These are phyloP conservation scores for Leptura quadrifasciata DNA, from an alignment of 2,888 invertebrate genomes.

Conservation along the genomic window DNA sequence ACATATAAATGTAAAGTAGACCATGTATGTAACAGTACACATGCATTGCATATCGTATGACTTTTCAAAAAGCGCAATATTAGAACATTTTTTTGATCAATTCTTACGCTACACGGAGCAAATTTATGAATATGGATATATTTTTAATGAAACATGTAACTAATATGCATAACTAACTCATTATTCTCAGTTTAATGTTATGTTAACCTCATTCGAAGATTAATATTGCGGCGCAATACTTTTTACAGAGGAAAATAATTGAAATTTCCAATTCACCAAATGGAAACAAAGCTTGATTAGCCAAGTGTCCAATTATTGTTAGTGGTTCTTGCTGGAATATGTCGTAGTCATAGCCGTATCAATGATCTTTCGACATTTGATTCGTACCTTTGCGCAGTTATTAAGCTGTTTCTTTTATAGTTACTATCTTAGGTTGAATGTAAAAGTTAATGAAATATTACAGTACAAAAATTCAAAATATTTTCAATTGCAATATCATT, in stretches of 20 bases:
- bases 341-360: not conserved
- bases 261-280: not conserved
- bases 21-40: not conserved
- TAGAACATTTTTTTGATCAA: not conserved
- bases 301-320: not conserved
- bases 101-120: not conserved
- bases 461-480: no score
- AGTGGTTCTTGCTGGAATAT: not conserved
- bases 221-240: not conserved
- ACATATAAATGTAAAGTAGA: conserved; percentile 7
- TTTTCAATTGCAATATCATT: no score
- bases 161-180: not conserved
- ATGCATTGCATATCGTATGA: not conserved
- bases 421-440: no score
- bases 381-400: no score
- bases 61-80: not conserved
- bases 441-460: no score
- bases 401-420: no score
- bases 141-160: no score
- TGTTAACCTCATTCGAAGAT: not conserved
- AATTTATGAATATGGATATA: not conserved
- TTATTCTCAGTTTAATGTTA: not conserved
- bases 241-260: not conserved
- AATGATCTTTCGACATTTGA: no score
- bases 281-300: not conserved